Evolutionary conservation across 2,113 vertebrate genomes (phyloP).

Genomic region (Chaetura pelagica): DNA sequence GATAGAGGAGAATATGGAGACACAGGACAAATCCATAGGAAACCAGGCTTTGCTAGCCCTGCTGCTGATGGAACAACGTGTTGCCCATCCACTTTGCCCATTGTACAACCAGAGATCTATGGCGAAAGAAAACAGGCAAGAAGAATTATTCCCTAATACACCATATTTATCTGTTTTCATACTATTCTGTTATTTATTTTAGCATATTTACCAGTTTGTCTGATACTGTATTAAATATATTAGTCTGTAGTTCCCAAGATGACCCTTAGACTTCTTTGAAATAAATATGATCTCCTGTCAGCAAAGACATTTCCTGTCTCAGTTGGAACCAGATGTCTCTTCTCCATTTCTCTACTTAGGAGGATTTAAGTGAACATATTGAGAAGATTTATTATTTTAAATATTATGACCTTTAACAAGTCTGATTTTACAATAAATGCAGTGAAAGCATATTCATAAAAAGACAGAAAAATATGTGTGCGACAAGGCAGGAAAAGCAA

Average conservation of each 20-base stretch:
- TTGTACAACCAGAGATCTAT: background rate
- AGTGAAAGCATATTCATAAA: background rate
- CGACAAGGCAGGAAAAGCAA: background rate
- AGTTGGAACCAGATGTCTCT: background rate
- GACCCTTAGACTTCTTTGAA: background rate
- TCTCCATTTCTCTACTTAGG: background rate
- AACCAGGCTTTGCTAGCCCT: background rate
- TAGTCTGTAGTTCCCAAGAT: background rate
- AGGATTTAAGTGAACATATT: background rate
- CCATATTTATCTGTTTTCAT: background rate
- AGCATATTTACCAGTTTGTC: background rate
- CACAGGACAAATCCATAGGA: background rate
- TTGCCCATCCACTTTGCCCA: background rate
- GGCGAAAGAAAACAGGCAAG: background rate
- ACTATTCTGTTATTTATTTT: background rate
- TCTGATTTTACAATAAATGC: background rate
- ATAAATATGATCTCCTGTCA: background rate
- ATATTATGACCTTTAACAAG: background rate
- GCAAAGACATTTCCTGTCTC: background rate
- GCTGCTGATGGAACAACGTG: background rate
- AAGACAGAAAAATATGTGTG: background rate
- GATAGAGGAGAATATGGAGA: background rate
- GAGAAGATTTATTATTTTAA: slow-evolving; percentile 1
- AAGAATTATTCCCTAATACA: background rate
- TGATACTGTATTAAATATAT: background rate